Base-by-base conservation (phyloP, 30 jellyfish, hydroid and myxozoan species). In the Mastigias papua region DNA sequence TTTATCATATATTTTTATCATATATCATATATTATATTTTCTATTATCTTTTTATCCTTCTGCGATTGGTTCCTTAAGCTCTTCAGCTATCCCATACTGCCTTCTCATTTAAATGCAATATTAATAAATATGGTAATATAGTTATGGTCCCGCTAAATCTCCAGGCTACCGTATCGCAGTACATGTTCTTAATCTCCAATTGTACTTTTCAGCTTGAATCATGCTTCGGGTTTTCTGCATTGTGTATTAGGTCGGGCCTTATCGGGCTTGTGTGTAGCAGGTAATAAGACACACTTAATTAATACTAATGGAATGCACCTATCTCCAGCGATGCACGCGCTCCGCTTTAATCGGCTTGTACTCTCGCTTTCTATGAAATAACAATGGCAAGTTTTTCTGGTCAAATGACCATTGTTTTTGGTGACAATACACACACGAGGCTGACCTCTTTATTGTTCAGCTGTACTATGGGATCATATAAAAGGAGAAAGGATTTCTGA, bases 361-460 rank as follows among this genome's bases (percentile, higher is more conserved):
- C 88, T 10, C n/a, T 63, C 66, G 74, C 64, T 28, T 77, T 77
- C 57, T 22, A 25, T 23, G 15, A 46, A 19, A 62, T 51, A 51
- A 51, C 77, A 51, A 77, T 50, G 68, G 61, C 32, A 9, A 10
- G n/a, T 77, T 81, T 66, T 80, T 81, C 91, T 81, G 91, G 76
- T 48, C 25, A 54, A 57, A 77, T 63, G 76, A 65, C 34, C 62
- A 77, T 81, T 69, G 81, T 69, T 81, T 29, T 19, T 31, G 34
- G 25, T 22, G 54, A 81, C 91, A 81, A 81, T 81, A 51, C 74
- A 81, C 27, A 69, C 91, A 81, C 91, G 91, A 81, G 91, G 91
- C 82, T 81, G 84, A 69, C 84, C 84, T 81, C 91, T 49, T 63
- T 63, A 25, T 62, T 80, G 80, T 63, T 80, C 21, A 63, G 20